Percentiles rank a stretch among this genome's conserved stretches.
phyloP scores from a whole-genome alignment of 2,113 vertebrate genomes.

The Cairina moschata region DNA sequence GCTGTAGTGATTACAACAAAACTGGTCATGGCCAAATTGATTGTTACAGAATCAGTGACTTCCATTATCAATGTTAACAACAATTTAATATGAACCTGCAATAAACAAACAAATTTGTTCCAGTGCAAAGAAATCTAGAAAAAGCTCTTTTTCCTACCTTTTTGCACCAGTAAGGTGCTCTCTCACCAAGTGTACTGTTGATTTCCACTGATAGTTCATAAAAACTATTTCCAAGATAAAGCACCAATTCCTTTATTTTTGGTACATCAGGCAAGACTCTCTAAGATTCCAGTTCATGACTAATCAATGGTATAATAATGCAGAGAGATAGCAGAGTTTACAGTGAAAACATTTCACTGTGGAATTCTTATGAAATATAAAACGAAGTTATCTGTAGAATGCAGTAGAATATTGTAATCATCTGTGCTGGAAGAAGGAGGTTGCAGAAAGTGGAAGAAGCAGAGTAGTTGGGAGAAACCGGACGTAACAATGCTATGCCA shows the following conservation, averaged over 20 bases:
- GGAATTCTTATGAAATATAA: not conserved
- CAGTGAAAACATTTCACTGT: not conserved
- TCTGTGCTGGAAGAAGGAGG: not conserved
- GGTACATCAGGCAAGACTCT: not conserved
- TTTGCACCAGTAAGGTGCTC: not conserved
- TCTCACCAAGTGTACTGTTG: not conserved
- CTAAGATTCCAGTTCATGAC: not conserved
- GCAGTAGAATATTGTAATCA: not conserved
- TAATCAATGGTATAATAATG: not conserved
- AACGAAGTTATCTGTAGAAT: not conserved
- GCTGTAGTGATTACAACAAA: not conserved
- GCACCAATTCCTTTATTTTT: not conserved
- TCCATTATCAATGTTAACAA: not conserved
- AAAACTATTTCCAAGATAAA: not conserved
- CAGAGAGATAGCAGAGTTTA: not conserved
- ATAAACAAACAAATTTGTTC: not conserved
- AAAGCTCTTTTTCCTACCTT: not conserved
- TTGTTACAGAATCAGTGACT: not conserved
- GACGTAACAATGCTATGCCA: not conserved
- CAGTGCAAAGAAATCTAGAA: not conserved
- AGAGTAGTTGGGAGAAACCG: not conserved
- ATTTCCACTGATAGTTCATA: not conserved
- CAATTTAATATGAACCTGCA: not conserved
- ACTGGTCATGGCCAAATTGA: not conserved
- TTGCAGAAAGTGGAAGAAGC: not conserved